Conservation (phyloP, 64 coral and sea anemone genomes). For the Anthopleura sola region DNA sequence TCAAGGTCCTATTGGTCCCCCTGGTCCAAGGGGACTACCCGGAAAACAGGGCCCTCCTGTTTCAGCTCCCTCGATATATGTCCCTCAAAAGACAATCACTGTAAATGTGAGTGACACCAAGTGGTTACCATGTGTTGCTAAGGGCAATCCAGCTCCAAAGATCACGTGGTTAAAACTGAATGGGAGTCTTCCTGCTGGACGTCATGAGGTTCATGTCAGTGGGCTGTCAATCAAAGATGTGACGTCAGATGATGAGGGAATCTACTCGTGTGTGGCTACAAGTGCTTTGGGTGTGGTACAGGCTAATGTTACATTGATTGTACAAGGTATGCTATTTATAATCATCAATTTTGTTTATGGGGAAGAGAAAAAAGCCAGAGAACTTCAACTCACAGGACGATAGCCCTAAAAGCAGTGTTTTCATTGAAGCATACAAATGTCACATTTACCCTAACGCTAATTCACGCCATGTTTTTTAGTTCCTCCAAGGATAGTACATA, state of each 20-base stretch:
- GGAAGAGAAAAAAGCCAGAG: too few relatives aligned
- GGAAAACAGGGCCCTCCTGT: not conserved
- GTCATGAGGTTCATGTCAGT: not conserved
- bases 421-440: too few relatives aligned
- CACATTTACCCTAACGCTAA: not conserved
- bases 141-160: conserved; percentile 44
- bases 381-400: too few relatives aligned
- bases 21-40: not conserved
- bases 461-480: not conserved
- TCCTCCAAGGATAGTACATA: not conserved
- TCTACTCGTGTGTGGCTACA: conserved; percentile 40
- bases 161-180: conserved; percentile 44
- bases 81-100: not conserved
- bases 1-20: conserved; percentile 1
- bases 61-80: not conserved
- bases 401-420: too few relatives aligned
- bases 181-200: not conserved
- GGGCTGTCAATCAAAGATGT: conserved; percentile 21
- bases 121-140: conserved; percentile 28
- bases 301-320: not conserved
- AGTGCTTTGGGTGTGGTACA: conserved; percentile 26
- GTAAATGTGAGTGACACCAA: conserved; percentile 30
- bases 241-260: conserved; percentile 20
- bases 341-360: not conserved
- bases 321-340: not conserved